Percentiles rank a stretch among this genome's conserved stretches.
Evolutionary conservation across 2,113 vertebrate species (phyloP).

Genomic region (Tetrao urogallus): DNA sequence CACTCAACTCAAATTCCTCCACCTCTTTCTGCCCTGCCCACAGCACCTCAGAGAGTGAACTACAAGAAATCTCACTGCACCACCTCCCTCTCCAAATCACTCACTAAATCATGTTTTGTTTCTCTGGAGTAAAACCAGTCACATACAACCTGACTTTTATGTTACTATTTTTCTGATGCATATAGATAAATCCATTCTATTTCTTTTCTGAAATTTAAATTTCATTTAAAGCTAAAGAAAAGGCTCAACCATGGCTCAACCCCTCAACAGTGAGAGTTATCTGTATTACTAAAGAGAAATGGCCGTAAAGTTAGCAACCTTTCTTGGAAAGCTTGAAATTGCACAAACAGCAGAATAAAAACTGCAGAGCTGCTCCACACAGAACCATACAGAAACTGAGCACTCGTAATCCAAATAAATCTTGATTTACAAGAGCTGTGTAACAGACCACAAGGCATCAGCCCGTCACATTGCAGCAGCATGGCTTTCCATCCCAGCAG

Average conservation of each 20-base stretch:
- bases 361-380: not conserved
- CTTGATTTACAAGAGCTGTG: slow-evolving; percentile 15
- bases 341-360: not conserved
- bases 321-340: not conserved
- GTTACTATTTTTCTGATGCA: not conserved
- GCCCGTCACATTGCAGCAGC: not conserved
- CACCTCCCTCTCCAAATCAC: not conserved
- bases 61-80: not conserved
- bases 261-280: not conserved
- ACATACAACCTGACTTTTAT: not conserved
- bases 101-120: not conserved
- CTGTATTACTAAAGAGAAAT: not conserved
- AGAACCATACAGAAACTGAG: not conserved
- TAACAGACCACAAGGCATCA: not conserved
- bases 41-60: not conserved
- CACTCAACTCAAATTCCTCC: not conserved
- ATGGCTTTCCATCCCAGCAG: slow-evolving; percentile 26
- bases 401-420: slow-evolving; percentile 9
- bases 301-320: not conserved
- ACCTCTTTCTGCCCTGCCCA: not conserved
- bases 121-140: not conserved
- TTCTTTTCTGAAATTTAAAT: slow-evolving; percentile 5
- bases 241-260: not conserved
- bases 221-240: not conserved
- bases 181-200: not conserved